Percentiles rank a stretch among this genome's conserved stretches.
These are phyloP conservation scores for Pseudomyrmex gracilis DNA, from an alignment of 1,140 invertebrate genomes.

Conservation along the genomic window DNA sequence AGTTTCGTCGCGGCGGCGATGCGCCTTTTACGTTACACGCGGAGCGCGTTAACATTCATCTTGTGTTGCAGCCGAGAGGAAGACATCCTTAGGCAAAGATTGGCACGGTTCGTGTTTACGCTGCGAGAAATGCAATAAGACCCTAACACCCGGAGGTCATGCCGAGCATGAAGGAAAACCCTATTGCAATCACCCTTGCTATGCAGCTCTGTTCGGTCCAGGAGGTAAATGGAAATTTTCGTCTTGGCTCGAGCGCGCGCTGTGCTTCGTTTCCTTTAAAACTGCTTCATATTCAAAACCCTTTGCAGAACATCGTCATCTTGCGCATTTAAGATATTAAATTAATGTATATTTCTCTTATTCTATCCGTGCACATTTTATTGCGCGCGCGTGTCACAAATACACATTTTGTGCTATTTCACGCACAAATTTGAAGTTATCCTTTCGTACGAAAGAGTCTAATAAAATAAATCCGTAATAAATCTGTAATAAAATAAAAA, in stretches of 20 bases:
- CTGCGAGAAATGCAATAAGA: conserved; percentile 93
- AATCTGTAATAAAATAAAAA: too few relatives aligned
- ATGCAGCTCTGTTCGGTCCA: conserved; percentile 90
- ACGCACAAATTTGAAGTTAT: too few relatives aligned
- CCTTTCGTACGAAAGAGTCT: too few relatives aligned
- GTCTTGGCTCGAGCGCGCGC: conserved; percentile 19
- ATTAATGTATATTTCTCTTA: conserved; percentile 38
- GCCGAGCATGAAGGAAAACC: conserved; percentile 92
- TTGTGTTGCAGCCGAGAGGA: conserved; percentile 89
- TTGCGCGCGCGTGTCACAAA: background rate
- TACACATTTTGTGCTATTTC: background rate
- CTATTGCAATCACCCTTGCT: conserved; percentile 92
- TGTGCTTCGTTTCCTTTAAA: conserved; percentile 49
- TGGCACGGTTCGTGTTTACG: conserved; percentile 91
- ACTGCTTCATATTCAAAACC: conserved; percentile 52
- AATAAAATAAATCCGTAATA: too few relatives aligned
- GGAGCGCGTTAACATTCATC: conserved; percentile 51
- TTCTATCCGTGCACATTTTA: background rate
- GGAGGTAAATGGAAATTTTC: conserved; percentile 84
- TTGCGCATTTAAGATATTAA: conserved; percentile 71
- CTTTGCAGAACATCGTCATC: conserved; percentile 59
- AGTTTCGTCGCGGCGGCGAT: conserved; percentile 28
- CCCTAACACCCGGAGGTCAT: conserved; percentile 90
- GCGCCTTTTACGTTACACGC: conserved; percentile 34
- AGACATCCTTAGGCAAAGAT: conserved; percentile 92